Evolutionary conservation across 2,797 vertebrate species (phyloP).

Genomic region (Enteromius unitaeniatus): DNA sequence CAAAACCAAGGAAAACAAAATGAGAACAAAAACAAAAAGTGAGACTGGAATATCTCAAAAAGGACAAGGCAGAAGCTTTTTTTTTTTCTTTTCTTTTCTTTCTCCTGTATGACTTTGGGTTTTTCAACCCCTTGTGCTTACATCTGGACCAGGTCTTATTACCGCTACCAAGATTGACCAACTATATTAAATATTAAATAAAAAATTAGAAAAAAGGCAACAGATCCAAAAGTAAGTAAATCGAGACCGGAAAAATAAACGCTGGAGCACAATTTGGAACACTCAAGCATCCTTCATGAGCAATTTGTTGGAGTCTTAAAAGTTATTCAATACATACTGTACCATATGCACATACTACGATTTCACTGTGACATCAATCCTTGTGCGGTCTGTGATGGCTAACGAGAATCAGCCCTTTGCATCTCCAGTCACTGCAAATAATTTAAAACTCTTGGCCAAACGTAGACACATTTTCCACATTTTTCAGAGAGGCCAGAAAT

Average conservation of each 20-base stretch:
- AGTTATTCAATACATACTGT: slow-evolving; percentile 20
- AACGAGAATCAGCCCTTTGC: slow-evolving; percentile 27
- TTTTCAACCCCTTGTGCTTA: slow-evolving; percentile 48
- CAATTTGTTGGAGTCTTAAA: slow-evolving; percentile 49
- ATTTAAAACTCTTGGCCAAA: slow-evolving; percentile 19
- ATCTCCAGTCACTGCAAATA: slow-evolving; percentile 22
- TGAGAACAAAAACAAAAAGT: not conserved
- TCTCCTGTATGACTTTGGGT: slow-evolving; percentile 49
- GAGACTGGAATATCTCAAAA: not conserved
- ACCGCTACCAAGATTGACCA: slow-evolving; percentile 43
- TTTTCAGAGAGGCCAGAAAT: slow-evolving; percentile 57
- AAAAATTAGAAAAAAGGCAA: slow-evolving; percentile 25
- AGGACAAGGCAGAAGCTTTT: slow-evolving; percentile 18
- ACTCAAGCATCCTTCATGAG: slow-evolving; percentile 53
- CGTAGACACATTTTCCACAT: slow-evolving; percentile 7
- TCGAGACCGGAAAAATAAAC: slow-evolving; percentile 46
- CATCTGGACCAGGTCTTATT: slow-evolving; percentile 33
- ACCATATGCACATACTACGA: slow-evolving; percentile 7
- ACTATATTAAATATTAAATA: slow-evolving; percentile 7
- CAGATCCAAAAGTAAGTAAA: slow-evolving; percentile 44
- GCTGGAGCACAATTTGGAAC: slow-evolving; percentile 54
- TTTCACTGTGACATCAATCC: slow-evolving; percentile 49
- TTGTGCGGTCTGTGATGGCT: slow-evolving; percentile 12
- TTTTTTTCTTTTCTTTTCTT: no score
- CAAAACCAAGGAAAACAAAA: not conserved